Percentiles rank a stretch among this genome's conserved stretches.
These are phyloP conservation scores for Dendroctonus valens DNA, from an alignment of 1,140 invertebrate genomes.

Conservation along the genomic window DNA sequence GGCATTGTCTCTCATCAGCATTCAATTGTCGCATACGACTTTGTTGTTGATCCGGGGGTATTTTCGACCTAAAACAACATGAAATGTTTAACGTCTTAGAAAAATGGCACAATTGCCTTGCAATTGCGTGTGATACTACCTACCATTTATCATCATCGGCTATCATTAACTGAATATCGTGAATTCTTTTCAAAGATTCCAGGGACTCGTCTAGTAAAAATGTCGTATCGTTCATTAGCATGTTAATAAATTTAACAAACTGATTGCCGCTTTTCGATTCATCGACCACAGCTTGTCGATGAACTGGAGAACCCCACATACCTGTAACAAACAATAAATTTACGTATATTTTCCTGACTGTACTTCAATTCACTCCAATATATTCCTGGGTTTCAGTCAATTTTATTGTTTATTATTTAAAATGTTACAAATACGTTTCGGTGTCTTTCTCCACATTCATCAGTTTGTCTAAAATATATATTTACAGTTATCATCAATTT, in stretches of 20 bases:
- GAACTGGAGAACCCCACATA: slow-evolving; percentile 51
- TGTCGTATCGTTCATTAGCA: slow-evolving; percentile 99
- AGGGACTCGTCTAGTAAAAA: slow-evolving; percentile 96
- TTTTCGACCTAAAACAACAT: slow-evolving; percentile 50
- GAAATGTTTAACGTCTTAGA: neutral
- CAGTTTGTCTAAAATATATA: too few species aligned
- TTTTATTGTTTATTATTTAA: too few species aligned
- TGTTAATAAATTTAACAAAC: slow-evolving; percentile 98
- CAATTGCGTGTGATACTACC: neutral
- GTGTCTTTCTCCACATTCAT: too few species aligned
- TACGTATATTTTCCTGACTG: too few species aligned
- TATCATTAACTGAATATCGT: slow-evolving; percentile 89
- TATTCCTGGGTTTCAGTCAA: too few species aligned
- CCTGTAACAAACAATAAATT: too few species aligned
- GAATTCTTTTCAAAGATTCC: slow-evolving; percentile 91
- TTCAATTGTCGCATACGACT: slow-evolving; percentile 74
- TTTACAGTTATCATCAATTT: too few species aligned
- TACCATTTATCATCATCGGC: slow-evolving; percentile 66
- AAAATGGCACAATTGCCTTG: neutral
- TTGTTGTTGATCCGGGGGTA: slow-evolving; percentile 73
- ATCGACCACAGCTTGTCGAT: slow-evolving; percentile 71
- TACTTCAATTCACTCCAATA: too few species aligned
- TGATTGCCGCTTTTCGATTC: slow-evolving; percentile 85
- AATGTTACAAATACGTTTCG: too few species aligned
- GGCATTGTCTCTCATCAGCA: slow-evolving; percentile 91